Base-by-base conservation (phyloP, 2,888 invertebrate species). In the Pseudanteris insignis region DNA sequence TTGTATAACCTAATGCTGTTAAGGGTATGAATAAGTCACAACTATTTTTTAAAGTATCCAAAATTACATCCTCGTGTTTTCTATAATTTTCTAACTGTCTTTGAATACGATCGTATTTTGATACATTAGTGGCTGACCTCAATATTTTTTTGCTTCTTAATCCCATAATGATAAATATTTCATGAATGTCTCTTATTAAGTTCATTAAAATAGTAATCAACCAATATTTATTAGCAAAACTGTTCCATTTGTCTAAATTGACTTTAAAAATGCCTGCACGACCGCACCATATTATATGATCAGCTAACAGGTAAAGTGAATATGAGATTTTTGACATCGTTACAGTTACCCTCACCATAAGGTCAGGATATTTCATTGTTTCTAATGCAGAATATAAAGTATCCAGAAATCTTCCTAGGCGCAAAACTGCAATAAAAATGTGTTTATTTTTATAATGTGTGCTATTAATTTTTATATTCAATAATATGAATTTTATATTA, bases 1-100 rank as follows among this genome's bases (percentile, higher is more conserved):
- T 89, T 0, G 89, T 85, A 73, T 90, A 88, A 0, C 92, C 93
- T 65, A 95, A 81, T 3, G 90, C 88, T 51, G 90, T 88, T 61
- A 95, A 81, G 0, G 95, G 95, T 74, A 96, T 90, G 70, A 93
- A 90, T 48, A 95, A 79, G 80, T 96, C 95, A 81, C 92, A 92
- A 5, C 86, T 81, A 82, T 96, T 95, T 78, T 93, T 94, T 2
- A 92, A 73, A 0, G 90, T 89, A 81, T 96, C 95, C 63, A 94
- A 83, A 51, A 90, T 83, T 6, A 95, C 83, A 77, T 89, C 88
- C 70, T 86, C 87, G 70, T 87, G 82, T 30, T 80, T 72, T 9
- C 69, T 74, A 0, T 83, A 50, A 44, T 73, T 33, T n/a, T 33
- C 34, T 8, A 55, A 1, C 3, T 40, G 70, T 5, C 59, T 66